phyloP scores from a whole-genome alignment of 2,888 invertebrate species.

The Dysmachus trigonus region DNA sequence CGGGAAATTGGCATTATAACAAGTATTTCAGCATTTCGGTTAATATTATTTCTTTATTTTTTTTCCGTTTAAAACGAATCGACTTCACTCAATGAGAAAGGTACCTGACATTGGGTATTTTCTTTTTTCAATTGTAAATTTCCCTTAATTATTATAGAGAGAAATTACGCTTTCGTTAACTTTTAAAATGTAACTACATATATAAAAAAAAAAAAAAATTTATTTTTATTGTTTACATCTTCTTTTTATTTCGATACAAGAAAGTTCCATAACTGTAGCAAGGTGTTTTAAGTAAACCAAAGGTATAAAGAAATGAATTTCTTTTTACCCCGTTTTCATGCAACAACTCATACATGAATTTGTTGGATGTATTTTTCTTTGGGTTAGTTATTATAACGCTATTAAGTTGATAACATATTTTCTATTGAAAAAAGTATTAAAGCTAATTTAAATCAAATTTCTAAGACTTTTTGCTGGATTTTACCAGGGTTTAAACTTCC shows the following conservation, averaged over 20 bases:
- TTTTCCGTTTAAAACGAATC: not conserved
- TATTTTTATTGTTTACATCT: conserved; percentile 33
- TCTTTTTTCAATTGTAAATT: not conserved
- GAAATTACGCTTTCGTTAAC: conserved; percentile 24
- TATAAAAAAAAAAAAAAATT: not conserved
- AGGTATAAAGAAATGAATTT: not conserved
- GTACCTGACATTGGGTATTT: not conserved
- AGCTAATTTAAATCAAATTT: not conserved
- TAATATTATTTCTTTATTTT: not conserved
- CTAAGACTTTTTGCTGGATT: not conserved
- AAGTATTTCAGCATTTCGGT: conserved; percentile 1
- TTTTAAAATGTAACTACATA: conserved; percentile 15
- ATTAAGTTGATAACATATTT: not conserved
- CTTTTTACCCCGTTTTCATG: not conserved
- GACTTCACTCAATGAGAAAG: not conserved
- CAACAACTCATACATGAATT: not conserved
- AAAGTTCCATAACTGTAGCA: conserved; percentile 6
- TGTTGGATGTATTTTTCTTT: not conserved
- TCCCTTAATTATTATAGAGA: not conserved
- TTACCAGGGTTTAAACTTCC: not conserved
- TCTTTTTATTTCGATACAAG: conserved; percentile 14
- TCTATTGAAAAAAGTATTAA: not conserved
- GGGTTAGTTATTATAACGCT: not conserved
- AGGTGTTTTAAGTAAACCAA: not conserved
- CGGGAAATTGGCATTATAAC: not conserved